These are phyloP conservation scores for Lithophane leautieri DNA, from an alignment of 2,888 invertebrate species.

Conservation along the genomic window DNA sequence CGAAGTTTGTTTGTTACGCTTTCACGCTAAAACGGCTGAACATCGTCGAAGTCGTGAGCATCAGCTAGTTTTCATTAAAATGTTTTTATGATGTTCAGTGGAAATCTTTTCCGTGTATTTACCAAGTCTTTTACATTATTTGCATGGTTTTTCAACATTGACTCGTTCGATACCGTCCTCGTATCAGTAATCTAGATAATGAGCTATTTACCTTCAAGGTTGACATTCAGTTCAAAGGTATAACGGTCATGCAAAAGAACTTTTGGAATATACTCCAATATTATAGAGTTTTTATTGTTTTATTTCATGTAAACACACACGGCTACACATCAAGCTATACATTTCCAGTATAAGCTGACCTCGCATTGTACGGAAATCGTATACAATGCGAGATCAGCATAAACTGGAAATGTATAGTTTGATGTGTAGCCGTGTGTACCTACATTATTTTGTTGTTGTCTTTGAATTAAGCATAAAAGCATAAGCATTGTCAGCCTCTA, in stretches of 20 bases:
- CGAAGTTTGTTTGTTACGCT: no score
- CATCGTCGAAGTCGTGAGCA: no score
- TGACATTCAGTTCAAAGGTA: conserved; percentile 20
- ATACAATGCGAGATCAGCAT: no score
- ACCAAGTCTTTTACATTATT: conserved; percentile 2
- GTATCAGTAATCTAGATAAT: conserved; percentile 33
- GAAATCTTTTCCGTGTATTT: not conserved
- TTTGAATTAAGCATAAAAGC: not conserved
- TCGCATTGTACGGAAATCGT: no score
- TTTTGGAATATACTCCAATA: not conserved
- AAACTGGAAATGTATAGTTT: no score
- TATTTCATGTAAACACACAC: not conserved
- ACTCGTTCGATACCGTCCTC: not conserved
- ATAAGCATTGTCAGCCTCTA: not conserved
- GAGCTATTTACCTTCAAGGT: conserved; percentile 19
- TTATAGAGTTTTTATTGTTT: not conserved
- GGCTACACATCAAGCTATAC: no score
- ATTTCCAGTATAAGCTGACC: no score
- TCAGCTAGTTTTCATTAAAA: not conserved
- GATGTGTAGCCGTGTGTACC: no score
- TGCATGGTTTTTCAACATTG: conserved; percentile 1
- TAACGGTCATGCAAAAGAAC: conserved; percentile 11
- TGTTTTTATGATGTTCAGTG: not conserved
- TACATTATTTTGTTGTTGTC: not conserved
- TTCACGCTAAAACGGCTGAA: no score